Conservation (phyloP, 2,113 vertebrate genomes). For the Mus spicilegus region DNA sequence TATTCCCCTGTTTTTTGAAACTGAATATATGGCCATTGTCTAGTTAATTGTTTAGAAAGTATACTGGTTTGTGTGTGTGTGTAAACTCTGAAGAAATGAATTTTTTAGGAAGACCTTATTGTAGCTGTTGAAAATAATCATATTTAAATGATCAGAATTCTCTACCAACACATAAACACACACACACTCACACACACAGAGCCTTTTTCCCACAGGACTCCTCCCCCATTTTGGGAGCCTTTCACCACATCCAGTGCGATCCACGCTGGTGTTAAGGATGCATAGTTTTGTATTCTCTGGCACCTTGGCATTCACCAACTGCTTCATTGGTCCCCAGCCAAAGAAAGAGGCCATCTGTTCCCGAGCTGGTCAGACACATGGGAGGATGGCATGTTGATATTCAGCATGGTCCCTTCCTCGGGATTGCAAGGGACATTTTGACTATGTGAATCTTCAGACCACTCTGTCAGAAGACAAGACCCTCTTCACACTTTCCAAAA, state of each 20-base stretch:
- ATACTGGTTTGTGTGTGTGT: not conserved
- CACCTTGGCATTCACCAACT: slow-evolving; percentile 64
- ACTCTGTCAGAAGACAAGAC: not conserved
- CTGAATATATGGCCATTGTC: not conserved
- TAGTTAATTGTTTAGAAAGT: slow-evolving; percentile 1
- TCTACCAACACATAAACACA: not conserved
- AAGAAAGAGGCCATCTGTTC: slow-evolving; percentile 69
- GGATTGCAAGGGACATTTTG: slow-evolving; percentile 21
- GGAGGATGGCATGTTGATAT: not conserved
- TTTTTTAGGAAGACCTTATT: not conserved
- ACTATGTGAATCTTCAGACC: not conserved
- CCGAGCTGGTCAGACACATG: not conserved
- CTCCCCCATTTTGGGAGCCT: not conserved
- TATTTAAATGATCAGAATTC: not conserved
- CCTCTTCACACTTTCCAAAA: not conserved
- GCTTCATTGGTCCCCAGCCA: slow-evolving; percentile 66
- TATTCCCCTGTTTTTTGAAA: not conserved
- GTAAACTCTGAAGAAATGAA: slow-evolving; percentile 21
- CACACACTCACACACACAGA: not conserved
- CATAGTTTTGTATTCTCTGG: slow-evolving; percentile 68
- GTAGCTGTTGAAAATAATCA: slow-evolving; percentile 25
- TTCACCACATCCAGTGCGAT: not conserved
- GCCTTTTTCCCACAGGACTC: not conserved
- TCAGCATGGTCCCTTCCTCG: not conserved
- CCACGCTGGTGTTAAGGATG: slow-evolving; percentile 13